Evolutionary conservation across 2,113 vertebrate species (phyloP), one percentile per base, ranked within the genome.

Genomic region (Hoplias malabaricus): DNA sequence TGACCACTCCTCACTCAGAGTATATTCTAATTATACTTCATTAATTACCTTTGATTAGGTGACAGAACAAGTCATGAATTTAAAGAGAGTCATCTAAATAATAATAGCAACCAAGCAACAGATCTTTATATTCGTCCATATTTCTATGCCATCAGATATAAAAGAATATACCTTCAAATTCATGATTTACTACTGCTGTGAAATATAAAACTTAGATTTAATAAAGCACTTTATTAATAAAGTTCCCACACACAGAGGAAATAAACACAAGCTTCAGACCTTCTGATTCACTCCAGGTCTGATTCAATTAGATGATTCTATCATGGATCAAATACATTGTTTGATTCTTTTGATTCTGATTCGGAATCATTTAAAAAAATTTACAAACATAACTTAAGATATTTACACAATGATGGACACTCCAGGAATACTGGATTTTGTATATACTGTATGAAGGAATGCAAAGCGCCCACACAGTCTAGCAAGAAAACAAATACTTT

Each of bases 21-120:
- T 16, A 59, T 63, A 48, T 25, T 69, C 25, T 36, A 69, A 69
- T 69, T 48, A 61, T 7, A 36, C 40, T 66, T 34, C 69, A 43
- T 59, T 61, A 29, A 77, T 69, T 42, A 69, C 54, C 29, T 43
- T 27, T 69, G 13, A 33, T 69, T 34, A 48, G 42, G 19, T n/a
- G 27, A 36, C 40, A n/a, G n/a, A n/a, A n/a, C n/a, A n/a, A n/a
- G n/a, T 14, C 21, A 40, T 19, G 23, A 56, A 31, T 57, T 4
- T 3, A 14, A 2, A 16, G 14, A 48, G 14, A 48, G 16, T 46
- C 43, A 46, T 2, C 13, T 46, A 46, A n/a, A 68, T 23, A 16
- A 42, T 12, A 27, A 57, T n/a, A 69, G 36, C n/a, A n/a, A 59
- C 43, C 42, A 42, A 33, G 38, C 48, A 68, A 19, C 50, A 69